Conservation (phyloP, 2,888 invertebrate genomes). For the Erpobdella octoculata region DNA sequence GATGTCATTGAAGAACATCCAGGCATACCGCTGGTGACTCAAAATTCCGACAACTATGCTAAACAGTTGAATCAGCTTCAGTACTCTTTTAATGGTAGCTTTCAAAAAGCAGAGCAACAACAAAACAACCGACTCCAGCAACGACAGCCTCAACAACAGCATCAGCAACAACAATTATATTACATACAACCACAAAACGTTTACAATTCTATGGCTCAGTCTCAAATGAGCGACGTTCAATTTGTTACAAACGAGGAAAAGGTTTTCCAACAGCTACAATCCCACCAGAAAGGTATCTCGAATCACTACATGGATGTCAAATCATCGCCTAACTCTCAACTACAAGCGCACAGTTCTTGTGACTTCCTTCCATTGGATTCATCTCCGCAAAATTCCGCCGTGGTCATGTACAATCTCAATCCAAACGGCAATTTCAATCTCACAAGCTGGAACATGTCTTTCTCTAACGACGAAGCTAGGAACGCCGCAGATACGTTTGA, state of each 20-base stretch:
- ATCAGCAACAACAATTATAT: constrained; percentile 11
- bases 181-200: not conserved
- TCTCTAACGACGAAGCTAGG: not conserved
- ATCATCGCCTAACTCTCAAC: constrained; percentile 1
- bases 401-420: not conserved
- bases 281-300: not conserved
- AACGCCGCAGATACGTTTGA: not conserved
- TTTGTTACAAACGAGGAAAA: not conserved
- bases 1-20: constrained; percentile 20
- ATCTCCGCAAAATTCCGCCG: too few species aligned
- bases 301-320: not conserved
- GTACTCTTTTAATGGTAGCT: too few species aligned
- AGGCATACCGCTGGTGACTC: not conserved
- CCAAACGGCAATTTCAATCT: not conserved
- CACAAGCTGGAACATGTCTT: not conserved
- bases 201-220: not conserved
- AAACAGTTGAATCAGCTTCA: not conserved
- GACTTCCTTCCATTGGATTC: too few species aligned
- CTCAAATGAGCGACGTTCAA: not conserved
- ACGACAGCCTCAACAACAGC: not conserved
- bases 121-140: not conserved
- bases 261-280: not conserved
- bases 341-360: not conserved
- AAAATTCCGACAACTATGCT: not conserved
- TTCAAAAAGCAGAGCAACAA: too few species aligned